These are phyloP conservation scores for Stegana nigrithorax DNA, from an alignment of 2,888 invertebrate species.

Conservation along the genomic window DNA sequence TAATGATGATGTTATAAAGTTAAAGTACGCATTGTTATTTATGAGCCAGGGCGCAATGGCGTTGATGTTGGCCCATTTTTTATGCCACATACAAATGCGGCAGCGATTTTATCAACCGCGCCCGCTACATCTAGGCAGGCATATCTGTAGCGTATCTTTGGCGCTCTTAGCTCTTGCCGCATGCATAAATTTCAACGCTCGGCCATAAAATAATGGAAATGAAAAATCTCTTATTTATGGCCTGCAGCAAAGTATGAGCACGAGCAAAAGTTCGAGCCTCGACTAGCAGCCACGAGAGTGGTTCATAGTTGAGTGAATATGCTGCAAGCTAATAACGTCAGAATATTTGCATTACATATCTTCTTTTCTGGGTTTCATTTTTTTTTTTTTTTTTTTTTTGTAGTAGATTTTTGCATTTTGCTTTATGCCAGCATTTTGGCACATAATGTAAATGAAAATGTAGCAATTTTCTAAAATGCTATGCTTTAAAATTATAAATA, in stretches of 20 bases:
- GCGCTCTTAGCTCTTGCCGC: too few species aligned
- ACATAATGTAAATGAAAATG: not conserved
- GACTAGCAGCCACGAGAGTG: too few species aligned
- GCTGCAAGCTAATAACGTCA: conserved; percentile 11
- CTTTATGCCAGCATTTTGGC: not conserved
- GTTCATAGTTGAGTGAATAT: not conserved
- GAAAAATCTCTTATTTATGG: conserved; percentile 57
- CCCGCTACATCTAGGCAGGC: too few species aligned
- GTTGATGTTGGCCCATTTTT: too few species aligned
- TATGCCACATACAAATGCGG: too few species aligned
- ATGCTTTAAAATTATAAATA: too few species aligned
- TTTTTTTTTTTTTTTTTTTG: not conserved
- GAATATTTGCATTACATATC: conserved; percentile 8
- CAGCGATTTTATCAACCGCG: not conserved
- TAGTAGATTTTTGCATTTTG: not conserved
- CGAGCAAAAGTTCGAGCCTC: too few species aligned
- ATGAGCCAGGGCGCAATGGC: too few species aligned
- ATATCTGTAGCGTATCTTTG: too few species aligned
- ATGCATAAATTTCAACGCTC: not conserved
- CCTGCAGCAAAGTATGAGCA: conserved; percentile 56
- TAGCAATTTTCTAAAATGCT: too few species aligned
- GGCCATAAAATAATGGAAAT: conserved; percentile 35
- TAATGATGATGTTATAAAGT: too few species aligned
- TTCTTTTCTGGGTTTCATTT: not conserved
- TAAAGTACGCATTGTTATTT: conserved; percentile 8